Evolutionary conservation across 2,797 vertebrate genomes (phyloP), one percentile per base, ranked within the genome.

Genomic region (Cyprinodon diabolis): DNA sequence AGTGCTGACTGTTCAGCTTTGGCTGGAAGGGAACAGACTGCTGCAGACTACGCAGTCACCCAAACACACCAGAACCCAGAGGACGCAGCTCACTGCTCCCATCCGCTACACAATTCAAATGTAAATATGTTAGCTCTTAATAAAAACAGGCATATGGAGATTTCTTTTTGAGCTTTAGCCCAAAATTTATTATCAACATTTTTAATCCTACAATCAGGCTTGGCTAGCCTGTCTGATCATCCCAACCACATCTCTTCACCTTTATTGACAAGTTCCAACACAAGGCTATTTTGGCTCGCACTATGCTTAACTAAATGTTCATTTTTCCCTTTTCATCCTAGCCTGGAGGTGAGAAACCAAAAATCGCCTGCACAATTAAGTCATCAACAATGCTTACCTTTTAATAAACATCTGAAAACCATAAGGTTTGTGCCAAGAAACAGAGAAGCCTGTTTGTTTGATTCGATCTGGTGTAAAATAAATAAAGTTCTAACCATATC

Each of bases 1-100:
- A 66, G 52, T 84, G 82, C 84, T 82, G 72, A 19, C 71, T 56
- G 71, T 52, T 81, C 57, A 62, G 67, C 56, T 69, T 78, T 49
- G 63, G 30, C 74, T 81, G 66, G 70, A 77, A 76, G 82, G 75
- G 75, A 72, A 55, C 51, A 82, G 40, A 79, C 52, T 74, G 83
- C 83, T 81, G 87, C 80, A 89, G 81, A 76, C 76, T 47, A 63
- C 7, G 7, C 75, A 43, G 45, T 37, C 11, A 63, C 67, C 11
- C 74, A 40, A 10, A 14, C 23, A 49, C 35, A 62, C 69, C 66
- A 56, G 19, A 25, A 35, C 43, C 1, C 55, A 25, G 10, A 66
- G 47, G 48, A 10, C 25, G 40, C 25, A 57, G 71, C 37, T 65
- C 37, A 58, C 23, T 49, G 21, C 49, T 55, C 63, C 37, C 43